Evolutionary conservation across 2,797 vertebrate genomes (phyloP).

Genomic region (Sylvia borin): DNA sequence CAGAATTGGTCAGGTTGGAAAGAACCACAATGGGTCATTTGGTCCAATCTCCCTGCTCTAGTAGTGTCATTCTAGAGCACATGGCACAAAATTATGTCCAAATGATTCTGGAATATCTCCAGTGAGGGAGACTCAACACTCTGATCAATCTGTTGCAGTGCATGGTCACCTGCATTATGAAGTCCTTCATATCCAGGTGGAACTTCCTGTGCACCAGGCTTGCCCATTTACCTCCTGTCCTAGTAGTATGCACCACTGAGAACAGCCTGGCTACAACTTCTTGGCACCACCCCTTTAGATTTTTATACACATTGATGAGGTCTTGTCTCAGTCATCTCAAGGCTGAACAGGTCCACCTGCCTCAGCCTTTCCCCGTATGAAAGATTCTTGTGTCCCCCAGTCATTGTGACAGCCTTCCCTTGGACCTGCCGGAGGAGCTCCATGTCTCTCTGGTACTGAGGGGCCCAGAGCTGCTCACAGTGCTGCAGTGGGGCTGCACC

Average conservation of each 20-base stretch:
- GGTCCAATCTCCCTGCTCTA: neutral
- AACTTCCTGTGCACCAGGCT: neutral
- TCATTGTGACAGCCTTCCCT: neutral
- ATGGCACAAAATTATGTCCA: neutral
- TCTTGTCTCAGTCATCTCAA: neutral
- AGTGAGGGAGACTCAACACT: neutral
- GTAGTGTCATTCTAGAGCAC: neutral
- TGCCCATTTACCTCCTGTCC: neutral
- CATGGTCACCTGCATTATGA: too few relatives aligned
- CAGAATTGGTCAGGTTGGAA: neutral
- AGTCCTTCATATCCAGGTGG: neutral
- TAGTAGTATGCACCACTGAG: neutral
- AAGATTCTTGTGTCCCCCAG: fast-evolving
- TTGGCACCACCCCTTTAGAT: neutral
- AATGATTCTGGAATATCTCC: neutral
- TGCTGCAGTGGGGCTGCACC: neutral
- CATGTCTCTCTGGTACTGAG: neutral
- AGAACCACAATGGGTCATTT: neutral
- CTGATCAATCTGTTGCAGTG: neutral
- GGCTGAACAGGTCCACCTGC: neutral
- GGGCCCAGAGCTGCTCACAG: neutral
- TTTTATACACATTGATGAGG: neutral
- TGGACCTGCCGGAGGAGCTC: too few relatives aligned
- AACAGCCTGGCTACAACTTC: neutral
- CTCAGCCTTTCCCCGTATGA: neutral